A percentile compares a stretch with the other conserved stretches of the same genome.
Evolutionary conservation across 2,888 invertebrate genomes (phyloP).

Genomic region (Eutolmus rufibarbis): DNA sequence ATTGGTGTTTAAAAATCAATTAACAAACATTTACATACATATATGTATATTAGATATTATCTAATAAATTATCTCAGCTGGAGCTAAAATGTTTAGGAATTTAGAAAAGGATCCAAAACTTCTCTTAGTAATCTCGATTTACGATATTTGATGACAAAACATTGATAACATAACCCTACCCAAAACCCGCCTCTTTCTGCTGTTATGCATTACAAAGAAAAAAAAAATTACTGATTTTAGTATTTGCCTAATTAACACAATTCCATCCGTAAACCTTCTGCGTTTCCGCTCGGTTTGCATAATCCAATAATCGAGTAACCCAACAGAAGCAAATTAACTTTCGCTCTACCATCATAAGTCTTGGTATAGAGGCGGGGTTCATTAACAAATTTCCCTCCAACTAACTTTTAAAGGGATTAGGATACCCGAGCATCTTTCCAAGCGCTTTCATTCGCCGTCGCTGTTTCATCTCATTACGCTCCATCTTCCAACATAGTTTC

Average conservation of each 20-base stretch:
- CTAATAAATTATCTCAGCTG: no score
- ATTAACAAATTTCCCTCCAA: conserved; percentile 1
- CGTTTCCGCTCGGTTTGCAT: neutral
- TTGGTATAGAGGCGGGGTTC: neutral
- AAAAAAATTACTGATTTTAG: neutral
- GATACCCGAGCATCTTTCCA: neutral
- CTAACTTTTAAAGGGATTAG: conserved; percentile 25
- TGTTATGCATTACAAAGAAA: neutral
- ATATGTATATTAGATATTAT: no score
- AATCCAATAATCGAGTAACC: neutral
- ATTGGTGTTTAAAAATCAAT: no score
- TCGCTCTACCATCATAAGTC: conserved; percentile 1
- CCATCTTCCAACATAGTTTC: neutral
- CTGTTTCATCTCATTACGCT: neutral
- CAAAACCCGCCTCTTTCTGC: neutral
- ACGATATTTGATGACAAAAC: neutral
- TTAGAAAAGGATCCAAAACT: neutral
- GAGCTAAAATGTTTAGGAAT: no score
- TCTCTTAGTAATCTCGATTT: neutral
- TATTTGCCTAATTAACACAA: neutral
- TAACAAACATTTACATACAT: no score
- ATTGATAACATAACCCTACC: neutral
- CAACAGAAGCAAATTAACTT: conserved; percentile 4
- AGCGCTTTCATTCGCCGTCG: neutral
- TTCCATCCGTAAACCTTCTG: neutral